Evolutionary conservation across 2,888 invertebrate genomes (phyloP), one percentile per base, ranked within the genome.

Genomic region (Troides oblongomaculatus): DNA sequence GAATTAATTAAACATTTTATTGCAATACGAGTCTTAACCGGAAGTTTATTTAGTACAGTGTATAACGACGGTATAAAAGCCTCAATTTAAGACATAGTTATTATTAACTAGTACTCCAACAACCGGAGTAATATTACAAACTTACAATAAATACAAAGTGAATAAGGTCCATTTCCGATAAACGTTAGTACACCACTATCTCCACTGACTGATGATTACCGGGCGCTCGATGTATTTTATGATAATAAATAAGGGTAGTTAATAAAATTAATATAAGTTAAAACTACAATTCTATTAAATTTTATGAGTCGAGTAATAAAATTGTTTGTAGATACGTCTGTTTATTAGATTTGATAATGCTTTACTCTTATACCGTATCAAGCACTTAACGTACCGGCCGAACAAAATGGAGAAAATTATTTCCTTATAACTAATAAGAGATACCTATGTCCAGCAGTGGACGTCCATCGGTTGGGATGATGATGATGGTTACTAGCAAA

Each of bases 91-190:
- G 30, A 23, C 17, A 59, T n/a, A 66, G 10, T 63, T 53, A 63
- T 70, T 66, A 39, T 59, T 14, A 58, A 62, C 25, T 10, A 17
- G 46, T 46, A 12, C 69, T 5, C 7, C 46, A 18, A 10, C 17
- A 61, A 57, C 64, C 21, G 59, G 23, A 10, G 30, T 59, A 63
- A 66, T 66, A 62, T 30, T 56, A 66, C 53, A 59, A 66, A 66
- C 23, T 67, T 59, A 59, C 58, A 66, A 59, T 60, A 21, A 62
- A 66, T 61, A 66, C 58, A n/a, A 66, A 66, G 66, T 66, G 59
- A 66, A 62, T 18, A 25, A 21, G 17, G 30, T 53, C 21, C 65
- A 30, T 50, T 59, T 66, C 62, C 66, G 62, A 65, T 62, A 50
- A 65, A 46, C 4, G 7, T 58, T 43, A 56, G 7, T 21, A 21